Percentiles rank a stretch among this genome's conserved stretches.
These are phyloP conservation scores for Thryonomys swinderianus DNA, from an alignment of 2,113 vertebrate genomes.

Conservation along the genomic window DNA sequence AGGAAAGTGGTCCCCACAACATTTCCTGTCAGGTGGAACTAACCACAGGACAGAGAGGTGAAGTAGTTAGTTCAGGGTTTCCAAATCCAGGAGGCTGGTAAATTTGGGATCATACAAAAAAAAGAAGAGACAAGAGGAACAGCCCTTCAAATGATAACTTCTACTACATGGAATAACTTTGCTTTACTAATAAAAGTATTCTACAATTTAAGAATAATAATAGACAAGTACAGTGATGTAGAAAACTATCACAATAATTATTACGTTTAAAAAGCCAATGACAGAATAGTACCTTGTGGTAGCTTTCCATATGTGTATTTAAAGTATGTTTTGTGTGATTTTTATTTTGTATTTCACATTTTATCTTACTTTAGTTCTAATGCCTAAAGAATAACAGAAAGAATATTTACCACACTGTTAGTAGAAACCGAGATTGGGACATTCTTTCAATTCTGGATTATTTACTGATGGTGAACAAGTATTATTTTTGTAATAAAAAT, in stretches of 20 bases:
- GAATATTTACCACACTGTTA: neutral
- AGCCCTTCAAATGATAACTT: neutral
- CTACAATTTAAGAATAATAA: neutral
- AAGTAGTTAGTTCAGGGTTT: neutral
- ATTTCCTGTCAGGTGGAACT: neutral
- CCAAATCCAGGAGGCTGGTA: neutral
- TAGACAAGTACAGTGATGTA: neutral
- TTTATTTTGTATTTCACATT: neutral
- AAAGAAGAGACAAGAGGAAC: neutral
- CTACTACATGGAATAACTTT: neutral
- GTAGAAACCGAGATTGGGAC: neutral
- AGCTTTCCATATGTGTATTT: neutral
- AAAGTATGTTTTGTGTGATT: neutral
- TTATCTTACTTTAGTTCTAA: neutral
- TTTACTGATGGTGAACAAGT: neutral
- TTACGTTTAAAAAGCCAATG: neutral
- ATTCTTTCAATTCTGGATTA: neutral
- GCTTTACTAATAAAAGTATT: neutral
- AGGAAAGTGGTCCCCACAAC: neutral
- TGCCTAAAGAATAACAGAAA: neutral
- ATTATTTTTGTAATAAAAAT: slow-evolving; percentile 37
- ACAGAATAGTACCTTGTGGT: neutral
- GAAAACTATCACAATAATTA: neutral
- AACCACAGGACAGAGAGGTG: neutral
- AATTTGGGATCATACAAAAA: neutral